Evolutionary conservation across 2,797 vertebrate species (phyloP).

Genomic region (Amniataba percoides): DNA sequence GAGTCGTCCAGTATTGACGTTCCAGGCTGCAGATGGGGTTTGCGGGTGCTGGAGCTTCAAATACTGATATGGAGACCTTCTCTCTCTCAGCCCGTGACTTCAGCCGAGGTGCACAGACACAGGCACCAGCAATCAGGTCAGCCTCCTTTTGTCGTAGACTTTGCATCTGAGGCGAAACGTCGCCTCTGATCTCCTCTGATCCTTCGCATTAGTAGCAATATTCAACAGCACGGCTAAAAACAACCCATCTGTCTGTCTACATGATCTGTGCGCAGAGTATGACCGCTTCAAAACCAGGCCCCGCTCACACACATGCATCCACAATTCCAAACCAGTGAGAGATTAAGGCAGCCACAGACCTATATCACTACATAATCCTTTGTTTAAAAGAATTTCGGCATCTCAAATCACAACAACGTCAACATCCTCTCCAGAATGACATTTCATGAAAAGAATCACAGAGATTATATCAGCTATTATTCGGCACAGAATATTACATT

Average conservation of each 20-base stretch:
- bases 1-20: background rate
- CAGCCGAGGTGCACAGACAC: background rate
- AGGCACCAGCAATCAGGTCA: constrained; percentile 60
- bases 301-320: constrained; percentile 18
- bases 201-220: constrained; percentile 70
- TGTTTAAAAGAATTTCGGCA: constrained; percentile 64
- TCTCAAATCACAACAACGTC: constrained; percentile 48
- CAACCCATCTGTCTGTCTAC: constrained; percentile 78
- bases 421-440: constrained; percentile 34
- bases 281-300: constrained; percentile 38
- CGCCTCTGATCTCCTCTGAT: constrained; percentile 74
- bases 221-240: constrained; percentile 63
- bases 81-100: background rate
- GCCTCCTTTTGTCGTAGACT: constrained; percentile 47
- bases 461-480: constrained; percentile 47
- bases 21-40: background rate
- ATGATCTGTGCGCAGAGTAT: constrained; percentile 13
- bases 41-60: background rate
- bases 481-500: constrained; percentile 44
- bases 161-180: constrained; percentile 63
- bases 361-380: constrained; percentile 65
- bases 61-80: background rate
- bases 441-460: constrained; percentile 47
- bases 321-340: constrained; percentile 26
- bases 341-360: constrained; percentile 65